These are phyloP conservation scores for Pangasius macronema DNA, from an alignment of 2,797 vertebrate genomes.

Conservation along the genomic window DNA sequence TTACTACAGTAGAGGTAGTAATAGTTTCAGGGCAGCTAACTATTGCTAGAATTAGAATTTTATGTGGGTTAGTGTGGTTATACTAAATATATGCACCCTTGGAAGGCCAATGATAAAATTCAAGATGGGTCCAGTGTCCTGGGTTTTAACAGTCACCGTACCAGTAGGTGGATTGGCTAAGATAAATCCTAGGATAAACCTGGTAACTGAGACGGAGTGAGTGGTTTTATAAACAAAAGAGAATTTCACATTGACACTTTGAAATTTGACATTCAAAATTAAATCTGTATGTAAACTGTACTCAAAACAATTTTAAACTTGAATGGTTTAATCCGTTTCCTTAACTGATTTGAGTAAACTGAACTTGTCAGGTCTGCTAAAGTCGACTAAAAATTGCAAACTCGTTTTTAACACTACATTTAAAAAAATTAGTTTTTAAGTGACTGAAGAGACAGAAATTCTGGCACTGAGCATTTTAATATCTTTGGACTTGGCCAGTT, in stretches of 20 bases:
- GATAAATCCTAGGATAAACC: not conserved
- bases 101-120: not conserved
- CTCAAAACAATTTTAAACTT: not conserved
- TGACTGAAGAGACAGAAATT: not conserved
- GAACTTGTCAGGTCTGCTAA: not conserved
- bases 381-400: not conserved
- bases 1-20: no score
- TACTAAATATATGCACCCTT: no score
- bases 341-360: not conserved
- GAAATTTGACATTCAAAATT: no score
- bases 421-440: not conserved
- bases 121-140: no score
- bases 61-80: no score
- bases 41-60: no score
- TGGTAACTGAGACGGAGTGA: not conserved
- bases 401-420: not conserved
- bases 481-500: not conserved
- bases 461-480: not conserved
- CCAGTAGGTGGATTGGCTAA: not conserved
- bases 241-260: not conserved
- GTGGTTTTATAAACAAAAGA: not conserved
- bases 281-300: not conserved
- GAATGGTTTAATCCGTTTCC: not conserved
- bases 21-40: no score
- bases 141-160: not conserved